phyloP scores from a whole-genome alignment of 2,797 vertebrate genomes.

The Rallus crepitans region DNA sequence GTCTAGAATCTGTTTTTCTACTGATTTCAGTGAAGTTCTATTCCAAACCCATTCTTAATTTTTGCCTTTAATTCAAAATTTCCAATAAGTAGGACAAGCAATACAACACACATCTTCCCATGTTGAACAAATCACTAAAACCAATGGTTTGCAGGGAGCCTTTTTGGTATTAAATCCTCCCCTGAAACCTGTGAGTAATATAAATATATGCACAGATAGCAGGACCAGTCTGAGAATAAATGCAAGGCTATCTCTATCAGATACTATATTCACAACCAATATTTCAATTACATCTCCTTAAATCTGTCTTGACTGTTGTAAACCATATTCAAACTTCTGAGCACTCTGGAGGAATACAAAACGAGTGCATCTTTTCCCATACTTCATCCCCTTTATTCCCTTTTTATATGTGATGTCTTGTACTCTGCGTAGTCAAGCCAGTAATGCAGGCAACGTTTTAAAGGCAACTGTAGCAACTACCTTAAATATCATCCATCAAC shows the following conservation, averaged over 20 bases:
- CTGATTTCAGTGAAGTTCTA: neutral
- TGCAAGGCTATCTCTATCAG: neutral
- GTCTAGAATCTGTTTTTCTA: neutral
- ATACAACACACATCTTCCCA: neutral
- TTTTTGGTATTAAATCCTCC: neutral
- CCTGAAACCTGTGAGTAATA: neutral
- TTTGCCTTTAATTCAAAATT: neutral
- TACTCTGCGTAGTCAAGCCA: neutral
- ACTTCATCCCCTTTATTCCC: neutral
- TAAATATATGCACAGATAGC: neutral
- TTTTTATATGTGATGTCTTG: neutral
- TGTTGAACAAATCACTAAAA: neutral
- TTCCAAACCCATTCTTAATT: neutral
- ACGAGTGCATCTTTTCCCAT: neutral
- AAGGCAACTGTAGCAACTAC: slow-evolving; percentile 5
- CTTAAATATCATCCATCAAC: slow-evolving; percentile 41
- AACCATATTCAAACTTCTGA: neutral
- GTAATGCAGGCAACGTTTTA: neutral
- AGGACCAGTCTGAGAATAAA: neutral
- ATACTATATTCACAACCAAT: neutral
- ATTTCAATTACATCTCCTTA: neutral
- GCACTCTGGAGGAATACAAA: neutral
- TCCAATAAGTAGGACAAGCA: neutral
- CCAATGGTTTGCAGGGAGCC: neutral
- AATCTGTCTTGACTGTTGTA: neutral